A percentile compares a stretch with the other conserved stretches of the same genome.
Conservation (phyloP, 2,113 vertebrate genomes). For the Felis catus region F.catus_Fca126_mat1.0 CM031419.1:78507001-78507500, state of each 20-base stretch:
- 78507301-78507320: too few species aligned
- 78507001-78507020: background rate
- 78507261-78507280: background rate
- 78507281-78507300: too few species aligned
- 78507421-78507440: too few species aligned
- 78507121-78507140: background rate
- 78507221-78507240: background rate
- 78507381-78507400: too few species aligned
- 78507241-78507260: slow-evolving; percentile 23
- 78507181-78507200: background rate
- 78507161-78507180: background rate
- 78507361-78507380: too few species aligned
- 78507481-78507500: too few species aligned
- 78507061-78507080: background rate
- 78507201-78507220: background rate
- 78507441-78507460: too few species aligned
- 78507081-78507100: background rate
- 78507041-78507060: background rate
- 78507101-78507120: background rate
- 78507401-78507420: too few species aligned
- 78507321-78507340: too few species aligned
- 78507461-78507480: too few species aligned
- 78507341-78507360: too few species aligned
- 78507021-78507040: background rate
- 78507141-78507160: background rate